Conservation (phyloP, 2,113 vertebrate genomes). For the Empidonax traillii region DNA sequence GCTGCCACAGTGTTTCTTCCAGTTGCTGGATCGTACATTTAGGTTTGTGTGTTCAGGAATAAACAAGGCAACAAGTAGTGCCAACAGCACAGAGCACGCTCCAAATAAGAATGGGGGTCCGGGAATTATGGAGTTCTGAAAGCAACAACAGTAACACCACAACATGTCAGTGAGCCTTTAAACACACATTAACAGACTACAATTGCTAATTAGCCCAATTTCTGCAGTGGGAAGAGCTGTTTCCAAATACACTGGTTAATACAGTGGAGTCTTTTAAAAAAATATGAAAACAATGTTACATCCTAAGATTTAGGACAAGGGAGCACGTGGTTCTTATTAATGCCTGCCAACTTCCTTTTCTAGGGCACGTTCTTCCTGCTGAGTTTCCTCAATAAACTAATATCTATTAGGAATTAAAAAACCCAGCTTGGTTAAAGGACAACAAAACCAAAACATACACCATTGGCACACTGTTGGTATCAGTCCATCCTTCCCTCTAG, state of each 20-base stretch:
- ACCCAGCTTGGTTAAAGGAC: not conserved
- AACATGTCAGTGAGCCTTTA: not conserved
- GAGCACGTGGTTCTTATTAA: not conserved
- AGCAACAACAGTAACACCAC: not conserved
- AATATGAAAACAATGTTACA: accelerated
- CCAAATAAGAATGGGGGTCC: slow-evolving; percentile 87
- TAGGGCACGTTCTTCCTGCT: not conserved
- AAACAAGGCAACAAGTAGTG: slow-evolving; percentile 88
- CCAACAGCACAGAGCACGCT: slow-evolving; percentile 85
- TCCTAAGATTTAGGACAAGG: not conserved
- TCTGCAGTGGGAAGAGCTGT: not conserved
- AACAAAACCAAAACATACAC: not conserved
- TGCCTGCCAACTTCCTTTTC: too few species aligned
- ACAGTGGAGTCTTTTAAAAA: not conserved
- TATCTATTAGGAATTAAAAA: not conserved
- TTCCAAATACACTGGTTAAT: not conserved
- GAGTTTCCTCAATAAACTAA: not conserved
- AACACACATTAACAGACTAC: accelerated
- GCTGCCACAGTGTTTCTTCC: slow-evolving; percentile 85
- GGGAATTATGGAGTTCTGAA: slow-evolving; percentile 85
- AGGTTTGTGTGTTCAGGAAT: slow-evolving; percentile 86
- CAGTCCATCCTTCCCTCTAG: not conserved
- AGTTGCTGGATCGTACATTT: slow-evolving; percentile 75
- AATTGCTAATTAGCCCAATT: accelerated
- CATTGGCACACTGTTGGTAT: not conserved